These are phyloP conservation scores for Euthynnus affinis DNA, from an alignment of 2,797 vertebrate species.

Conservation along the genomic window DNA sequence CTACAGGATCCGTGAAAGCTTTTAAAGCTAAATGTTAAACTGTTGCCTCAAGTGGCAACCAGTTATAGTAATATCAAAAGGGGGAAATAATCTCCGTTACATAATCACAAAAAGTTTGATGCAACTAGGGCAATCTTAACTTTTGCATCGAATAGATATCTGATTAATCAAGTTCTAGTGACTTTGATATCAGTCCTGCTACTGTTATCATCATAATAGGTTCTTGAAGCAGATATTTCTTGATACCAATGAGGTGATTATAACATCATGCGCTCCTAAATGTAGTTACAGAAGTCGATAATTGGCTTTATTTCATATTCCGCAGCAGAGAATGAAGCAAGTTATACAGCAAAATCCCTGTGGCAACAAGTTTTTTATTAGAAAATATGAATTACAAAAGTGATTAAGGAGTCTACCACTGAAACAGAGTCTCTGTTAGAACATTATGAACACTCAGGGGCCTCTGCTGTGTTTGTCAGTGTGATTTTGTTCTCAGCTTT, in stretches of 20 bases:
- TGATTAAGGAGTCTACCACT: conserved; percentile 21
- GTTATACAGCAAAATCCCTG: neutral
- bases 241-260: too few relatives aligned
- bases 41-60: neutral
- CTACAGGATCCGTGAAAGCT: neutral
- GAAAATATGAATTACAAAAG: neutral
- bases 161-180: too few relatives aligned
- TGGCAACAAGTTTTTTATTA: neutral
- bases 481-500: neutral
- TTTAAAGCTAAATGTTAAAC: neutral
- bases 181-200: neutral
- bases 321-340: neutral
- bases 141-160: too few relatives aligned
- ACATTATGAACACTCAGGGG: neutral
- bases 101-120: neutral
- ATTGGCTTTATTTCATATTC: neutral
- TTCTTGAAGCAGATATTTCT: too few relatives aligned
- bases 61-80: neutral
- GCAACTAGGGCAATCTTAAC: neutral
- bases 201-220: too few relatives aligned
- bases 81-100: neutral
- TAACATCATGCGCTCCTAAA: too few relatives aligned
- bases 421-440: conserved; percentile 18
- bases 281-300: too few relatives aligned
- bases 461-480: conserved; percentile 9